Base-by-base conservation (phyloP, 2,888 invertebrate species). In the Horisme vitalbata region DNA sequence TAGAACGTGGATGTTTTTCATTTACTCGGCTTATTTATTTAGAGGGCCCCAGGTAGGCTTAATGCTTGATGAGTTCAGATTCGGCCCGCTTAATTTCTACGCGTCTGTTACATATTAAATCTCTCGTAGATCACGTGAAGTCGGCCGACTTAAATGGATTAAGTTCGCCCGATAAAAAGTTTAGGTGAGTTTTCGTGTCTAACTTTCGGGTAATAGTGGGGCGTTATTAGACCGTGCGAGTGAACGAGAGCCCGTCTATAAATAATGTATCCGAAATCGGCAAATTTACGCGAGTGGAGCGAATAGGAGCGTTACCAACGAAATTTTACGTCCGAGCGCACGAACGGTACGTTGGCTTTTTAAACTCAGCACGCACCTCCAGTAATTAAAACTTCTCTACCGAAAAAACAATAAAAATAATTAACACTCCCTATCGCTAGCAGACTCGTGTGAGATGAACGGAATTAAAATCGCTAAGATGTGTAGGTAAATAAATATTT, bases 51-150 rank as follows among this genome's bases (percentile, higher is more conserved):
- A 81, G 81, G 84, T 82, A 78, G 73, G 79, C 73, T 87, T 80
- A 83, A 83, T 86, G 79, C 85, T 88, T 85, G 84, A 87, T 86
- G 82, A 86, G 83, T 72, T 75, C 74, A 77, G 83, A 86, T 83
- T 83, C 74, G 61, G 64, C 67, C 67, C 68, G 73, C 76, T 79
- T 82, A 81, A 85, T 84, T 85, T 80, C 76, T 75, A 64, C 68
- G 65, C 68, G 71, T 74, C 71, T 65, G 67, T 65, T 60, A 59
- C 57, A 62, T 59, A 61, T 61, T 55, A 66, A 63, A 67, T 61
- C 65, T 64, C 47, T 75, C 68, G 71, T 70, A 68, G 71, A 76
- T 80, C 80, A 81, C 79, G 75, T 75, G 61, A 66, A 61, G 59
- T 64, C 52, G 58, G 52, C 45, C 53, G 52, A 57, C 60, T 62